Conservation (phyloP, 2,113 vertebrate genomes). For the Polypterus bichir region DNA sequence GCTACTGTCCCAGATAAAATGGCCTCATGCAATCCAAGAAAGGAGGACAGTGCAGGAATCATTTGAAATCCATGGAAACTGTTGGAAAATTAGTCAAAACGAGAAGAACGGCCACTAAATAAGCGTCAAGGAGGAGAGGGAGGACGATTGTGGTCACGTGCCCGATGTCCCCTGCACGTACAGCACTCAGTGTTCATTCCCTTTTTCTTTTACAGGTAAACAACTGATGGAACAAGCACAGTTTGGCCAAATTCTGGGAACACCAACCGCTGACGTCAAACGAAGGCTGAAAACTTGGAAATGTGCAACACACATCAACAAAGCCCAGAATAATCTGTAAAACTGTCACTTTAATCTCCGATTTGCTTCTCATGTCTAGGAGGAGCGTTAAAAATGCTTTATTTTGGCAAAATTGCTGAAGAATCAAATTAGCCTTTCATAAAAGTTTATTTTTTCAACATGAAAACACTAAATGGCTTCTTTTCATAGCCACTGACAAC, state of each 20-base stretch:
- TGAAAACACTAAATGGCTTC: no score
- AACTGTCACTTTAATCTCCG: no score
- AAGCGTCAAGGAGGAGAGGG: not conserved
- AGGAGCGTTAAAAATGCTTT: not conserved
- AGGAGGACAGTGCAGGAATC: not conserved
- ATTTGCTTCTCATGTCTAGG: not conserved
- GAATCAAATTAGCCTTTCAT: no score
- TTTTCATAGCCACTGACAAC: no score
- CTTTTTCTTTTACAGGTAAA: constrained; percentile 31
- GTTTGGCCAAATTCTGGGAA: constrained; percentile 5
- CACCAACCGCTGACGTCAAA: constrained; percentile 26
- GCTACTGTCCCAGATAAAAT: no score
- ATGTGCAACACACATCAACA: not conserved
- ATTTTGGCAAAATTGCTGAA: not conserved
- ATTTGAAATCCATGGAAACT: not conserved
- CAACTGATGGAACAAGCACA: constrained; percentile 10
- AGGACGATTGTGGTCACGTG: not conserved
- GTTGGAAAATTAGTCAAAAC: not conserved
- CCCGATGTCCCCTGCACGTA: not conserved
- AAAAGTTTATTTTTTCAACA: no score
- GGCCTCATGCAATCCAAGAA: not conserved
- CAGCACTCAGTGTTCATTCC: not conserved
- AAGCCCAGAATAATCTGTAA: not conserved
- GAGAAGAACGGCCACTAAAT: not conserved
- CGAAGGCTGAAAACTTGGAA: not conserved